Percentiles rank a stretch among this genome's conserved stretches.
These are phyloP conservation scores for Plumapathes pennacea DNA, from an alignment of 92 coral and sea anemone species.

Conservation along the genomic window DNA sequence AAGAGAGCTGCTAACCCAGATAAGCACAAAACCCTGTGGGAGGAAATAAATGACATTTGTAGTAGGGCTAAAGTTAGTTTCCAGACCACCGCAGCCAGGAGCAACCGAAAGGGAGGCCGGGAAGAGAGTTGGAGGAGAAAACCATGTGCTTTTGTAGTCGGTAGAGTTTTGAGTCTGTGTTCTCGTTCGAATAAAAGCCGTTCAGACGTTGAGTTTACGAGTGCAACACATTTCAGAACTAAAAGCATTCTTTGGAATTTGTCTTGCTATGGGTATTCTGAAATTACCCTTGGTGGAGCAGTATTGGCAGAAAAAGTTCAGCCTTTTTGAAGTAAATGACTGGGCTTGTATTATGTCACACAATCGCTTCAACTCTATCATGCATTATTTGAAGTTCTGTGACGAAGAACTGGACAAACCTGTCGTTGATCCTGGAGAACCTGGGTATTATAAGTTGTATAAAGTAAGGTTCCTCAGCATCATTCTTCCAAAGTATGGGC, in stretches of 20 bases:
- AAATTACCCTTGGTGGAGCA: conserved; percentile 7
- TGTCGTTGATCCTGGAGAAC: conserved; percentile 11
- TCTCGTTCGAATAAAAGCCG: no score
- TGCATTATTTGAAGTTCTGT: conserved; percentile 13
- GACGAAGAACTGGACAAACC: conserved; percentile 9
- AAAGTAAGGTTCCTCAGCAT: conserved; percentile 14
- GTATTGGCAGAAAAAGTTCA: conserved; percentile 19
- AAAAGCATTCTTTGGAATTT: conserved; percentile 20
- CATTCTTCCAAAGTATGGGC: conserved; percentile 7
- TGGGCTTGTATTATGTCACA: conserved; percentile 8
- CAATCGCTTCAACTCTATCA: conserved; percentile 9
- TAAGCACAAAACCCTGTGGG: conserved; percentile 4
- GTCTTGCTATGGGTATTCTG: conserved; percentile 16
- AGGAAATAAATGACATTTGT: conserved; percentile 1
- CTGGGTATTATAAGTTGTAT: conserved; percentile 10
- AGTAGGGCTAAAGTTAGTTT: no score
- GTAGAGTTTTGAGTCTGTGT: no score
- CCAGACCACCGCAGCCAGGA: no score
- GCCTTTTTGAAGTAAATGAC: conserved; percentile 19
- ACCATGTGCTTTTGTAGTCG: no score
- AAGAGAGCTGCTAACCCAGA: conserved; percentile 7
- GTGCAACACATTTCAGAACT: conserved; percentile 5
- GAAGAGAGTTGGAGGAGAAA: no score
- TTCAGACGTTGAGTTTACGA: conserved; percentile 8
- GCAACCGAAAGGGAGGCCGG: no score